Percentiles rank a stretch among this genome's conserved stretches.
phyloP scores from a whole-genome alignment of 2,113 vertebrate genomes.

The Antechinus stuartii region DNA sequence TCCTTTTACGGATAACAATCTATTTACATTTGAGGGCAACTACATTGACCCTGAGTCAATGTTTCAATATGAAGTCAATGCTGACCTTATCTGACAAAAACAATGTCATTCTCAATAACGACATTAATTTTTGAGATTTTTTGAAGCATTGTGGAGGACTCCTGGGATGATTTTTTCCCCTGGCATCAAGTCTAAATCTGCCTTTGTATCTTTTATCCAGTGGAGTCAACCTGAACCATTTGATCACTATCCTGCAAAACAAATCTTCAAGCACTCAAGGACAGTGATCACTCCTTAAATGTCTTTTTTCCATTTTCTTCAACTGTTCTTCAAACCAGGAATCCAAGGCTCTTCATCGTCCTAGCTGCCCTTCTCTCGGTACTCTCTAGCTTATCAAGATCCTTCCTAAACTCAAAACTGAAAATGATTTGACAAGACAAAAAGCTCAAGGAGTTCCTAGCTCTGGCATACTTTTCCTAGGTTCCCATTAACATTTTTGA shows the following conservation, averaged over 20 bases:
- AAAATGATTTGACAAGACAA: too few relatives aligned
- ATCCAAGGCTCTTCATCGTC: not conserved
- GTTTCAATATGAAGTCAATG: not conserved
- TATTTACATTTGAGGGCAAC: not conserved
- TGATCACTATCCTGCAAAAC: not conserved
- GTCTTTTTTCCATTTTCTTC: not conserved
- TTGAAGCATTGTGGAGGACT: not conserved
- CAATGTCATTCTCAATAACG: not conserved
- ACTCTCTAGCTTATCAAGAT: not conserved
- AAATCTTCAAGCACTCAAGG: not conserved
- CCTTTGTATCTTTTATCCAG: not conserved
- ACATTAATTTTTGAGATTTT: not conserved
- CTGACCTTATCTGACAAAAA: not conserved
- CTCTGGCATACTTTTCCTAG: too few relatives aligned
- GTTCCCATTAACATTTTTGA: too few relatives aligned
- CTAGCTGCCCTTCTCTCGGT: not conserved
- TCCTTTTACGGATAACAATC: not conserved
- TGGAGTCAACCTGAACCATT: not conserved
- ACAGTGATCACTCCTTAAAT: not conserved
- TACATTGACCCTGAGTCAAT: not conserved
- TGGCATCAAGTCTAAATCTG: not conserved
- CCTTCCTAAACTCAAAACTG: too few relatives aligned
- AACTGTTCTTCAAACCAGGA: not conserved
- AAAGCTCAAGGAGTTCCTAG: too few relatives aligned
- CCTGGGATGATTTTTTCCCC: not conserved